Conservation (phyloP, 2,888 invertebrate species). For the Lydus trimaculatus region DNA sequence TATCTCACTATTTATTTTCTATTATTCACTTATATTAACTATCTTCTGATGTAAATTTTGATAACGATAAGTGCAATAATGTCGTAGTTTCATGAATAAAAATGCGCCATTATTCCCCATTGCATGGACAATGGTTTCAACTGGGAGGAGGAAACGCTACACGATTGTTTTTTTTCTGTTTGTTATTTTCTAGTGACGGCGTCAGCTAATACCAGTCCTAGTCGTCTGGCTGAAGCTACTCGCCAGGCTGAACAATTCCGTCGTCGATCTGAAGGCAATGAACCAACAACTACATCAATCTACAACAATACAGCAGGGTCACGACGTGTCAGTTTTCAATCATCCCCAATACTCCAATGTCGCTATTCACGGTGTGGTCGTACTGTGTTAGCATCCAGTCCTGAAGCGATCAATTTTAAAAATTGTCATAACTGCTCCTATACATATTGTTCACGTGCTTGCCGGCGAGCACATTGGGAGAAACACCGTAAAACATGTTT, state of each 20-base stretch:
- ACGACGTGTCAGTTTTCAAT: constrained; percentile 73
- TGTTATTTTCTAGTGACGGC: constrained; percentile 57
- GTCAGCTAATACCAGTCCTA: constrained; percentile 62
- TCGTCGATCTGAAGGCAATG: constrained; percentile 72
- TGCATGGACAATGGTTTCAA: constrained; percentile 2
- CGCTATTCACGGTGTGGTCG: constrained; percentile 80
- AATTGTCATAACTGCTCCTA: constrained; percentile 96
- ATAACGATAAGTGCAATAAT: background rate
- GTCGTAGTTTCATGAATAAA: background rate
- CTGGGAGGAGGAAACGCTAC: background rate
- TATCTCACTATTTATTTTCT: background rate
- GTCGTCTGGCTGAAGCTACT: constrained; percentile 43
- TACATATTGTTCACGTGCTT: constrained; percentile 91
- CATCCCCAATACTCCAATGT: constrained; percentile 66
- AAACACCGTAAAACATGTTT: constrained; percentile 90
- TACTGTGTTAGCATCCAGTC: constrained; percentile 72
- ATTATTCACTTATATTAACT: background rate
- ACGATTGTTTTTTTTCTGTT: constrained; percentile 29
- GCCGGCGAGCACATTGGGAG: constrained; percentile 92
- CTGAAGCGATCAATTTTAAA: constrained; percentile 86
- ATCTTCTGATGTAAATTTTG: background rate
- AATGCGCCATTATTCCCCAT: background rate
- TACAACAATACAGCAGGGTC: constrained; percentile 35
- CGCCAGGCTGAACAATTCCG: constrained; percentile 59
- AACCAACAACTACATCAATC: constrained; percentile 57